Conservation (phyloP, 1,140 invertebrate species). For the Augochlora pura region DNA sequence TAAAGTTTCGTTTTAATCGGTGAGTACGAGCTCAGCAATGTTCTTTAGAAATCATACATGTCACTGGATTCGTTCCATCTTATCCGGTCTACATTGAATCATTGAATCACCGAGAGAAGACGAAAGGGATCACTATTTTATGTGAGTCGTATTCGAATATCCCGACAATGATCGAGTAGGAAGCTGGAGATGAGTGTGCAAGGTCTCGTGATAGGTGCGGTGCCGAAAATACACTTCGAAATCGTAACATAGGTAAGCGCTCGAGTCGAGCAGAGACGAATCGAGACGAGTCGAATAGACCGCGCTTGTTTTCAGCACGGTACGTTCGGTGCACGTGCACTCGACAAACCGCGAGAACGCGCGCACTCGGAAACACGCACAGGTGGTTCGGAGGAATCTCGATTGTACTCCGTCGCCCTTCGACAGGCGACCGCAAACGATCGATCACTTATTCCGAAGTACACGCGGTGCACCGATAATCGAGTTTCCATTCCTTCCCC, state of each 20-base stretch:
- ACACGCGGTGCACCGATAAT: neutral
- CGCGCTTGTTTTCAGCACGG: slow-evolving; percentile 3
- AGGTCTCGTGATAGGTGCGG: slow-evolving; percentile 20
- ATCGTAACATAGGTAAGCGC: slow-evolving; percentile 8
- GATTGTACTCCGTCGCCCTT: slow-evolving; percentile 30
- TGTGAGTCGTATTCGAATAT: neutral
- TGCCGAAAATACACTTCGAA: slow-evolving; percentile 49
- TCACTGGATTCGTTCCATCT: no score
- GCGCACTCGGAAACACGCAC: slow-evolving; percentile 37
- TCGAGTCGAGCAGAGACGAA: neutral
- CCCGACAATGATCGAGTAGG: slow-evolving; percentile 43
- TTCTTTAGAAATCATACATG: no score
- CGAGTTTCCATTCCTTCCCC: neutral
- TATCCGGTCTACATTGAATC: no score
- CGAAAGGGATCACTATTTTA: neutral
- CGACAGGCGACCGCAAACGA: slow-evolving; percentile 20
- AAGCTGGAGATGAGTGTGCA: slow-evolving; percentile 2
- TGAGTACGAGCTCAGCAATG: no score
- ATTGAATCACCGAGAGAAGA: no score
- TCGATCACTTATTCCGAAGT: slow-evolving; percentile 36
- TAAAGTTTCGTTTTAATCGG: no score
- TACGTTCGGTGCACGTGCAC: slow-evolving; percentile 48
- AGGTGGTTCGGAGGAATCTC: slow-evolving; percentile 48
- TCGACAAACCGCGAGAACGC: slow-evolving; percentile 1
- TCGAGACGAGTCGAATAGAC: neutral